phyloP scores from a whole-genome alignment of 2,797 vertebrate species.

The Bovichtus variegatus region DNA sequence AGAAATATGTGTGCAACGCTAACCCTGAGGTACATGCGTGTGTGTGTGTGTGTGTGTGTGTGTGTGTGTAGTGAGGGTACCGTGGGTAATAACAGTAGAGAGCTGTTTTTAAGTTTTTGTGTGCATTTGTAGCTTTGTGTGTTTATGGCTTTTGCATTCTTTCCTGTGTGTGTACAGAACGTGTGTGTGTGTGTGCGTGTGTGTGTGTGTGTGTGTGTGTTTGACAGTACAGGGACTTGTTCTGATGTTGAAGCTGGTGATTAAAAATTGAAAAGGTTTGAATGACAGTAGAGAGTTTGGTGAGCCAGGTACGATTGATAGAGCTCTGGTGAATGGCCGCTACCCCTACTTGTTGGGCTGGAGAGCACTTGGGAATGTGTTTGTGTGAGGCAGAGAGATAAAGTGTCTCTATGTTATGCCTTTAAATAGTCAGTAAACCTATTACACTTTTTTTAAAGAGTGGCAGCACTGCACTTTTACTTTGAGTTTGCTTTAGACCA shows the following conservation, averaged over 20 bases:
- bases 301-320: slow-evolving; percentile 82
- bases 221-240: slow-evolving; percentile 60
- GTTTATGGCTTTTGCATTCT: slow-evolving; percentile 44
- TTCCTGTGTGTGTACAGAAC: slow-evolving; percentile 15
- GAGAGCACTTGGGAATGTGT: slow-evolving; percentile 43
- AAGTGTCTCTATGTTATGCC: slow-evolving; percentile 4
- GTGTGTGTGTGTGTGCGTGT: neutral
- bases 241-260: slow-evolving; percentile 78
- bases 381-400: slow-evolving; percentile 27
- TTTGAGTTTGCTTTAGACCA: slow-evolving; percentile 11
- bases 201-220: slow-evolving; percentile 32
- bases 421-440: slow-evolving; percentile 50
- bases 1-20: slow-evolving; percentile 19
- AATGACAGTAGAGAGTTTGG: slow-evolving; percentile 82
- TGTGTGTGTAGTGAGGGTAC: neutral
- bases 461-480: neutral
- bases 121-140: slow-evolving; percentile 36
- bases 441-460: slow-evolving; percentile 29
- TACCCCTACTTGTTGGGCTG: slow-evolving; percentile 48
- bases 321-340: slow-evolving; percentile 71
- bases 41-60: neutral
- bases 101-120: slow-evolving; percentile 26
- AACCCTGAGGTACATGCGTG: neutral
- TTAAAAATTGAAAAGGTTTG: slow-evolving; percentile 87
- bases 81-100: slow-evolving; percentile 21